phyloP scores from a whole-genome alignment of 2,888 invertebrate genomes.

The Cosmopolites sordidus region DNA sequence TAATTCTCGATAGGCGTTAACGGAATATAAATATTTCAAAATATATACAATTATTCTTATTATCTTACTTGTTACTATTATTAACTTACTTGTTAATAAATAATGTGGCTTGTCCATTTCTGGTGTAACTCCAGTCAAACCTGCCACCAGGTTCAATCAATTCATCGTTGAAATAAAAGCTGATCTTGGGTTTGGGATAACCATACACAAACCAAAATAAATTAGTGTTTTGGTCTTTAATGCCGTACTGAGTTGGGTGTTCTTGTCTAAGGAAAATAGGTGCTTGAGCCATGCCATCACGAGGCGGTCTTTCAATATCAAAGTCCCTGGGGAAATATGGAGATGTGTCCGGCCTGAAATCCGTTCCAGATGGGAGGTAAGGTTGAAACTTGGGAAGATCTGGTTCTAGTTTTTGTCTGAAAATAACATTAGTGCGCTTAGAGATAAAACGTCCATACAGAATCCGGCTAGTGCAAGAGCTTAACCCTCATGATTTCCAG shows the following conservation, averaged over 20 bases:
- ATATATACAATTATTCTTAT: background rate
- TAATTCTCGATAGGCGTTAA: background rate
- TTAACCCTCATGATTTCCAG: too few species aligned
- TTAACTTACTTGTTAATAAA: conserved; percentile 73
- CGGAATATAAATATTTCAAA: background rate
- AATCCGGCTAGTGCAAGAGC: too few species aligned
- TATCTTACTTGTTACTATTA: background rate
- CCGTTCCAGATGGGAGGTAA: conserved; percentile 73
- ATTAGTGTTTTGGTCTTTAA: conserved; percentile 85
- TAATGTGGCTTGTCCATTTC: conserved; percentile 85
- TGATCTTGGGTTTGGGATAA: conserved; percentile 92
- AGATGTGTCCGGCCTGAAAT: conserved; percentile 79
- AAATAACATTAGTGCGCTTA: too few species aligned
- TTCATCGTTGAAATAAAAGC: conserved; percentile 82
- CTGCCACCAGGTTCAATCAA: conserved; percentile 77
- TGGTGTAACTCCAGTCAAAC: conserved; percentile 81
- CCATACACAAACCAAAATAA: conserved; percentile 94
- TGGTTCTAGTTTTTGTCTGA: conserved; percentile 69
- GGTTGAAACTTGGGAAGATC: conserved; percentile 76
- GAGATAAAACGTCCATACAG: too few species aligned
- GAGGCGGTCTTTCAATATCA: conserved; percentile 82
- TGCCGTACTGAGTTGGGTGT: conserved; percentile 83
- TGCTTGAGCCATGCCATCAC: conserved; percentile 77
- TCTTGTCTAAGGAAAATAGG: conserved; percentile 86
- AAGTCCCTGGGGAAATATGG: conserved; percentile 90